Base-by-base conservation (phyloP, 2,888 invertebrate species). In the Punctoribates punctum region DNA sequence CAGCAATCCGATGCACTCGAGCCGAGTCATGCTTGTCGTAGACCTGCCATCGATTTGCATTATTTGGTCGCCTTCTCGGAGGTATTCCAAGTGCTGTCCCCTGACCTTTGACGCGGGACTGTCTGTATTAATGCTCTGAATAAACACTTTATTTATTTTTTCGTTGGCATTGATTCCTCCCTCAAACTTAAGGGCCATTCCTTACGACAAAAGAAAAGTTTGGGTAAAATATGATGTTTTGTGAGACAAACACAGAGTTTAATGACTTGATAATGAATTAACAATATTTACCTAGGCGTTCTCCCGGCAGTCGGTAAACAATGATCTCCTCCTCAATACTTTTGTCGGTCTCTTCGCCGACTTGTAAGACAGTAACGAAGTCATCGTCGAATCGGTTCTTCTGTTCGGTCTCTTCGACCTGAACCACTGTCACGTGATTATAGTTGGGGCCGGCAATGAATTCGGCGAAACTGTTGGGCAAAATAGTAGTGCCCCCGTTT, bases 101-200 rank as follows among this genome's bases (percentile, higher is more conserved):
- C 86, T 85, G 25, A 92, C 91, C 73, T 91, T 88, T n/a, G 92
- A 91, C 11, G 94, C 93, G 0, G 94, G 94, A 85, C 93, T 93
- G 81, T 92, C 90, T 77, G 89, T 88, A 42, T 93, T 93, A 83
- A 93, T 93, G 80, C 93, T 93, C 82, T 94, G 93, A 78, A 96
- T 94, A 79, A 91, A 90, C 73, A 96, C 87, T 80, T 91, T 87
- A 78, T 91, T 88, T 0, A 95, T 93, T 81, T 88, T 89, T 83
- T 94, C 93, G 13, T 88, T 87, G 48, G 90, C 90, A 80, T 91
- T 90, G 54, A 91, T 91, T 17, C 94, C 94, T 60, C 94, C 94
- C 85, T 95, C 94, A 83, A 96, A 94, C 83, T 94, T 93, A 0
- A 96, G 86, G 0, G 94, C 94, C 82, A 96, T 91, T 1, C 96